Percentiles rank a stretch among this genome's conserved stretches.
These are phyloP conservation scores for Saccostrea echinata DNA, from an alignment of 1,140 invertebrate genomes.

Conservation along the genomic window DNA sequence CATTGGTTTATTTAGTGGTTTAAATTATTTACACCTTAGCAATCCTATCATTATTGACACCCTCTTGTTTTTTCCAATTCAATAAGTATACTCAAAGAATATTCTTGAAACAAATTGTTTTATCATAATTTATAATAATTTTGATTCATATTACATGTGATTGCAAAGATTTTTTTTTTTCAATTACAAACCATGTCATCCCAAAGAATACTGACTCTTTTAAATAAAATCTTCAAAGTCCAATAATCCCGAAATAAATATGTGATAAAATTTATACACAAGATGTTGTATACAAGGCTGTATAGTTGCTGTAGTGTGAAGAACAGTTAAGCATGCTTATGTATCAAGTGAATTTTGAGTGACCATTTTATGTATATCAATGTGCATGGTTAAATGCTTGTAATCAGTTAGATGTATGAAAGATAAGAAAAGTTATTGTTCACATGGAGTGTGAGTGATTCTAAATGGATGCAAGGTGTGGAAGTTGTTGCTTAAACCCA, in stretches of 20 bases:
- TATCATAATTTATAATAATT: neutral
- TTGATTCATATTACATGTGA: neutral
- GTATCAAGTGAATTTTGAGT: too few species aligned
- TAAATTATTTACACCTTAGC: too few species aligned
- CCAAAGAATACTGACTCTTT: neutral
- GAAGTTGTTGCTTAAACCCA: neutral
- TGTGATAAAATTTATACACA: slow-evolving; percentile 10
- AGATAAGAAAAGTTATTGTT: too few species aligned
- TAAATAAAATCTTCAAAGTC: neutral
- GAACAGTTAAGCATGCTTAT: neutral
- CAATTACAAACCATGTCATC: neutral
- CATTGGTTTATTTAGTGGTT: neutral
- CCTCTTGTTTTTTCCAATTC: too few species aligned
- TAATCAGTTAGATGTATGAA: too few species aligned
- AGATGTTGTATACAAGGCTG: neutral
- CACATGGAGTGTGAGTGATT: neutral
- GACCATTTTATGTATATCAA: neutral
- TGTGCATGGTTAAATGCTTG: too few species aligned
- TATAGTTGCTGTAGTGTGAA: neutral
- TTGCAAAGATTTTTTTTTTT: neutral
- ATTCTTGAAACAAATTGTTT: too few species aligned
- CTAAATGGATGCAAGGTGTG: neutral
- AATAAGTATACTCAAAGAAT: too few species aligned
- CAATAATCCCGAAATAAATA: slow-evolving; percentile 26
- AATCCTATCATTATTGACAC: too few species aligned